Evolutionary conservation across 2,888 invertebrate genomes (phyloP).

Genomic region (Ferdinandea cuprea): DNA sequence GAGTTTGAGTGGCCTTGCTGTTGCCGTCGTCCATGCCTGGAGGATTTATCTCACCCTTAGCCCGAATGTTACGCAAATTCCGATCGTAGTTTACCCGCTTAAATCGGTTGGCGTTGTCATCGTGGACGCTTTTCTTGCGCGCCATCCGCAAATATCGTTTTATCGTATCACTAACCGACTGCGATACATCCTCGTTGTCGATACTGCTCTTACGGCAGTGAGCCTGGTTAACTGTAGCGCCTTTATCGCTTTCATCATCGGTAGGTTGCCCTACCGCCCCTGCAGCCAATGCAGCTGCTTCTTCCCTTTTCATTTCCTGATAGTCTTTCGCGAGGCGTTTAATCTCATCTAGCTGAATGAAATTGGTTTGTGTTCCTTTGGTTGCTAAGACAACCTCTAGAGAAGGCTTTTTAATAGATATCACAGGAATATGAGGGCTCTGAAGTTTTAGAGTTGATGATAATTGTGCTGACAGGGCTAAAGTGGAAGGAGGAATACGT

Average conservation of each 20-base stretch:
- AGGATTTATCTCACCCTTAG: constrained; percentile 89
- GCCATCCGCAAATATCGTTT: constrained; percentile 94
- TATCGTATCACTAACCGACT: constrained; percentile 93
- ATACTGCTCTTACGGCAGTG: constrained; percentile 89
- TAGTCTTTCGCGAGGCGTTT: constrained; percentile 79
- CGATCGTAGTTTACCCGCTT: constrained; percentile 94
- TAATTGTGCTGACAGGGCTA: constrained; percentile 65
- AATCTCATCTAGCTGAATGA: constrained; percentile 79
- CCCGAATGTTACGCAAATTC: constrained; percentile 91
- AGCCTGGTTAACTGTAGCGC: constrained; percentile 55
- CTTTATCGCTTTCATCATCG: constrained; percentile 80
- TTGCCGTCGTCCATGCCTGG: constrained; percentile 91
- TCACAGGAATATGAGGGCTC: constrained; percentile 43
- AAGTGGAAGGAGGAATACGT: constrained; percentile 75
- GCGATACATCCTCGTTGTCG: constrained; percentile 92
- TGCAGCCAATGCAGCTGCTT: constrained; percentile 72
- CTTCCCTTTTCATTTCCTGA: constrained; percentile 76
- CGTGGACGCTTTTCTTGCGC: constrained; percentile 91
- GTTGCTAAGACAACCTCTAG: constrained; percentile 74
- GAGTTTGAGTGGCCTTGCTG: constrained; percentile 90
- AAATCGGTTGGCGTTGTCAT: constrained; percentile 91
- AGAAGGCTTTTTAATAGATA: constrained; percentile 46
- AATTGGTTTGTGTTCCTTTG: constrained; percentile 80
- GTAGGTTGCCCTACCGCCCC: constrained; percentile 46
- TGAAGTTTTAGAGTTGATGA: constrained; percentile 26